Conservation (phyloP, 2,888 invertebrate species). For the Thymelicus lineola region DNA sequence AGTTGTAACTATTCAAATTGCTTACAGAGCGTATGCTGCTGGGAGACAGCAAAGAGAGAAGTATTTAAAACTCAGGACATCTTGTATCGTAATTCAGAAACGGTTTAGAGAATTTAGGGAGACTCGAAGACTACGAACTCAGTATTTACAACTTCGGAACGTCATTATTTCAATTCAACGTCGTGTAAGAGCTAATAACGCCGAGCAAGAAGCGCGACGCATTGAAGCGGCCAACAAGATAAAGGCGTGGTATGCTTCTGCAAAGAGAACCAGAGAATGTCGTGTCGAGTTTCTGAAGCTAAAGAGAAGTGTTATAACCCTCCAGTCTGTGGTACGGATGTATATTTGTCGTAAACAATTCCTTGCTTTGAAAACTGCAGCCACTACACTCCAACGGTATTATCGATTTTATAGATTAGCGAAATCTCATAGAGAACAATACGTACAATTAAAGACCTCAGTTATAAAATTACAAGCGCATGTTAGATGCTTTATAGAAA, state of each 20-base stretch:
- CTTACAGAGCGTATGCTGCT: conserved; percentile 56
- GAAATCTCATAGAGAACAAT: conserved; percentile 50
- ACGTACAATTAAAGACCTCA: conserved; percentile 43
- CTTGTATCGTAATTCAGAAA: conserved; percentile 68
- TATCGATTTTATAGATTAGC: conserved; percentile 61
- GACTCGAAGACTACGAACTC: conserved; percentile 52
- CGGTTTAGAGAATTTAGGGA: conserved; percentile 58
- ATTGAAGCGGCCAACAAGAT: conserved; percentile 62
- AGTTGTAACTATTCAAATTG: conserved; percentile 69
- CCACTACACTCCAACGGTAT: conserved; percentile 56
- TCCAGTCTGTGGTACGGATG: conserved; percentile 72
- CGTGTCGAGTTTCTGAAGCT: conserved; percentile 56
- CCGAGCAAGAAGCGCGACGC: conserved; percentile 48
- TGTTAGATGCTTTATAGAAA: conserved; percentile 58
- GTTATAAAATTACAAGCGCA: conserved; percentile 56
- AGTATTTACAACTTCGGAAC: conserved; percentile 57
- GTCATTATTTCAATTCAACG: conserved; percentile 65
- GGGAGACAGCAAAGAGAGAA: conserved; percentile 57
- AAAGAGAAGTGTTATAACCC: conserved; percentile 54
- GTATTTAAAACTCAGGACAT: conserved; percentile 58
- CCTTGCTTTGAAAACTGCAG: conserved; percentile 48
- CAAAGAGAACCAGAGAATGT: conserved; percentile 55
- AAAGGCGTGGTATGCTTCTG: conserved; percentile 68
- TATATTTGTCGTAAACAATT: conserved; percentile 57
- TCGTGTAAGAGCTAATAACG: conserved; percentile 59